Base-by-base conservation (phyloP, 2,797 vertebrate genomes). In the Platalea minor region DNA sequence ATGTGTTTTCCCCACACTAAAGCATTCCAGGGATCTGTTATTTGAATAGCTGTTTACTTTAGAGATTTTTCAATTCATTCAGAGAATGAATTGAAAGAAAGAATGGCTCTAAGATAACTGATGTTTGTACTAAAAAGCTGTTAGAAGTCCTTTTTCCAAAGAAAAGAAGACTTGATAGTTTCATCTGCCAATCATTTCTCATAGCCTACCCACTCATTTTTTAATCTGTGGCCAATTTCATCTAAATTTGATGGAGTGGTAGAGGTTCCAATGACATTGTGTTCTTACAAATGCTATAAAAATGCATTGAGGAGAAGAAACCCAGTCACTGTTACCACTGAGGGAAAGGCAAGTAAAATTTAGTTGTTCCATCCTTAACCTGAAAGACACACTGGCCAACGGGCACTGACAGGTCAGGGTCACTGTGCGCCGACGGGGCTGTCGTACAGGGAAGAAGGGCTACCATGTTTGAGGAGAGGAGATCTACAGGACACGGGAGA, bases 11-110 rank as follows among this genome's bases (percentile, higher is more conserved):
- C 72, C 75, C 94, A 93, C 64, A 85, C n/a, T n/a, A 94, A 85
- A 96, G 89, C 92, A 96, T 95, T 92, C 92, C 87, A 91, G 53
- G 78, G 87, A 94, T 91, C 85, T 89, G 37, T 74, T 91, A 72
- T 88, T 91, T 92, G 87, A 92, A 95, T 77, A 91, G 76, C 69
- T 94, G 91, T 96, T 96, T 96, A 95, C 81, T 94, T 96, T 74
- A 88, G 56, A 93, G 92, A 93, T 64, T 94, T 95, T 89, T 88
- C 81, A 85, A 60, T 92, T 91, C 43, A 91, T 91, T 94, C 75
- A 45, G 70, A 76, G 88, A 78, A 93, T 26, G 23, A 93, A 95
- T 3, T 67, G 46, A 56, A 68, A 75, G 61, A 88, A 91, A 59
- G n/a, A 91, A 89, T 17, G n/a, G n/a, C 48, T 85, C 64, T 54